Percentiles rank a stretch among this genome's conserved stretches.
Evolutionary conservation across 2,888 invertebrate species (phyloP).

Genomic region (Nephrotoma appendiculata): DNA sequence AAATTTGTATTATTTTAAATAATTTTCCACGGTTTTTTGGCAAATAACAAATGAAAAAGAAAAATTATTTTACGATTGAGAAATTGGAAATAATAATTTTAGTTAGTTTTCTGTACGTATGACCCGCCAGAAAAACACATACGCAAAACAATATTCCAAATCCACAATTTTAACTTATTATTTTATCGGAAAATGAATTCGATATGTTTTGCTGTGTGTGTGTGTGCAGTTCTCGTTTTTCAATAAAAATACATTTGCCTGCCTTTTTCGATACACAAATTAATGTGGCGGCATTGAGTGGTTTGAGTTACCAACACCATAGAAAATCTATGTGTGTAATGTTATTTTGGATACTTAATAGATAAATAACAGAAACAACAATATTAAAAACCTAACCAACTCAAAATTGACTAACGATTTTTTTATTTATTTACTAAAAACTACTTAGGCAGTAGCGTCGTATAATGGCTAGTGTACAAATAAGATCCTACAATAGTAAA

Average conservation of each 20-base stretch:
- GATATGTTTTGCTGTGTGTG: background rate
- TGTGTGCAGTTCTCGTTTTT: background rate
- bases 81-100: background rate
- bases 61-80: background rate
- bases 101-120: background rate
- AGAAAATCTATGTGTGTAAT: background rate
- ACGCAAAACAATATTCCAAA: background rate
- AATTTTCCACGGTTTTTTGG: background rate
- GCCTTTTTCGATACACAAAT: background rate
- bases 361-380: background rate
- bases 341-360: background rate
- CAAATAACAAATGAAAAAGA: background rate
- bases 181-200: background rate
- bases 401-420: background rate
- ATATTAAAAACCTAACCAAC: background rate
- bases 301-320: background rate
- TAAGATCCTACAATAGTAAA: background rate
- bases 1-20: background rate
- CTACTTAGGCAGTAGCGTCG: background rate
- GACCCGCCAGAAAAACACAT: background rate
- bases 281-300: background rate
- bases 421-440: background rate
- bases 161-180: background rate
- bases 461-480: background rate
- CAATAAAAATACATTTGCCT: background rate